A percentile compares a stretch with the other conserved stretches of the same genome.
phyloP scores from a whole-genome alignment of 2,797 vertebrate species.

The Gymnocypris eckloni region DNA sequence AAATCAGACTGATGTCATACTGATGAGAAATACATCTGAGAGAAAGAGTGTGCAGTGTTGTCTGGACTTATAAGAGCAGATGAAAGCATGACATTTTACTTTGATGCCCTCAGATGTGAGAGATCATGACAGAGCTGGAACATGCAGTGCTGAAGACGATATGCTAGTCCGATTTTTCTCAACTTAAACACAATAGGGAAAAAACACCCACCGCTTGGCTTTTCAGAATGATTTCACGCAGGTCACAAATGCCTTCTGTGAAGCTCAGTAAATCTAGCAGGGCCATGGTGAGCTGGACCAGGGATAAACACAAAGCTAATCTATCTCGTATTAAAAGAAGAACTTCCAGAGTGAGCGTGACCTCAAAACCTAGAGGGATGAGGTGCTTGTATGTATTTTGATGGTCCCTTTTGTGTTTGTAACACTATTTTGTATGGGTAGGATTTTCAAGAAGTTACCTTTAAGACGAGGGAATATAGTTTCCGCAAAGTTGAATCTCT shows the following conservation, averaged over 20 bases:
- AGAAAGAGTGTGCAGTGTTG: slow-evolving; percentile 39
- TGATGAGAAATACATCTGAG: slow-evolving; percentile 31
- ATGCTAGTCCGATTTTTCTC: slow-evolving; percentile 6
- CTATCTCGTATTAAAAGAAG: slow-evolving; percentile 20
- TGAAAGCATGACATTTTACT: slow-evolving; percentile 57
- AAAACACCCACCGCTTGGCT: slow-evolving; percentile 20
- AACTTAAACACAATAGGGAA: slow-evolving; percentile 17
- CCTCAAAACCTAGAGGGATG: neutral
- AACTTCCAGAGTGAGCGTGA: neutral
- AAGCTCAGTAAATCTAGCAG: slow-evolving; percentile 22
- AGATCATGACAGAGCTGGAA: slow-evolving; percentile 55
- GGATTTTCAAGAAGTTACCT: neutral
- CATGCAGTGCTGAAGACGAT: slow-evolving; percentile 23
- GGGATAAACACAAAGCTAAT: slow-evolving; percentile 38
- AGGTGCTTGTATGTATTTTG: slow-evolving; percentile 7
- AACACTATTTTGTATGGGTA: neutral
- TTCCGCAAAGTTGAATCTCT: slow-evolving; percentile 1
- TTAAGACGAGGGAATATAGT: neutral
- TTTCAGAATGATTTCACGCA: slow-evolving; percentile 49
- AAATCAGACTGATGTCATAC: slow-evolving; percentile 28
- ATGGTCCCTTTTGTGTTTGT: slow-evolving; percentile 8
- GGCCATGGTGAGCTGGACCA: slow-evolving; percentile 8
- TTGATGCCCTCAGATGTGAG: slow-evolving; percentile 58
- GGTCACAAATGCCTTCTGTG: slow-evolving; percentile 37
- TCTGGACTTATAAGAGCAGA: slow-evolving; percentile 50